Evolutionary conservation across 1,140 invertebrate species (phyloP).

Genomic region (Drosophila hydei): DNA sequence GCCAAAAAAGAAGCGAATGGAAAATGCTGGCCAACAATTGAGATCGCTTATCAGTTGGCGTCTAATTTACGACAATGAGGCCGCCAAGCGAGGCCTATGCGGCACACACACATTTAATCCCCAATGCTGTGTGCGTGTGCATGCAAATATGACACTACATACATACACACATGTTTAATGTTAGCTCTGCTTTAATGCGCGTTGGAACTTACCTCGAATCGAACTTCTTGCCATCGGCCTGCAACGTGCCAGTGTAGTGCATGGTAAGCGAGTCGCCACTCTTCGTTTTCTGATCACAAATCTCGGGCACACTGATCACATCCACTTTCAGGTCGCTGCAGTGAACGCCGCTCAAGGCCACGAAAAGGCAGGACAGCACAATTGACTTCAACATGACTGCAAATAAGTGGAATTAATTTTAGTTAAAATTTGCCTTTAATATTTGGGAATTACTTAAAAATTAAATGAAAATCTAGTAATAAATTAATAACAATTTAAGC

Average conservation of each 20-base stretch:
- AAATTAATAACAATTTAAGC: not conserved
- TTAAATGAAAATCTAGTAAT: too few relatives aligned
- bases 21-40: conserved; percentile 73
- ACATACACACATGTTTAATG: conserved; percentile 19
- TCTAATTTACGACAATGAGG: conserved; percentile 83
- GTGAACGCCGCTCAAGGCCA: conserved; percentile 84
- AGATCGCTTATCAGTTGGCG: conserved; percentile 82
- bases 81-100: conserved; percentile 66
- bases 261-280: conserved; percentile 95
- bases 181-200: conserved; percentile 33
- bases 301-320: conserved; percentile 90
- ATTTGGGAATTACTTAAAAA: not conserved
- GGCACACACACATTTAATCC: conserved; percentile 52
- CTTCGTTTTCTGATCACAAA: conserved; percentile 92
- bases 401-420: too few relatives aligned
- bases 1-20: conserved; percentile 32
- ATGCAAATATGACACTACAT: conserved; percentile 26
- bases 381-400: conserved; percentile 78
- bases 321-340: conserved; percentile 91
- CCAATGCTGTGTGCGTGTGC: conserved; percentile 20
- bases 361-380: conserved; percentile 78
- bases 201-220: conserved; percentile 92
- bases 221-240: conserved; percentile 93
- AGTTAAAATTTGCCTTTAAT: too few relatives aligned
- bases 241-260: conserved; percentile 95